These are phyloP conservation scores for Craseonycteris thonglongyai DNA, from an alignment of 2,113 vertebrate genomes.

Conservation along the genomic window DNA sequence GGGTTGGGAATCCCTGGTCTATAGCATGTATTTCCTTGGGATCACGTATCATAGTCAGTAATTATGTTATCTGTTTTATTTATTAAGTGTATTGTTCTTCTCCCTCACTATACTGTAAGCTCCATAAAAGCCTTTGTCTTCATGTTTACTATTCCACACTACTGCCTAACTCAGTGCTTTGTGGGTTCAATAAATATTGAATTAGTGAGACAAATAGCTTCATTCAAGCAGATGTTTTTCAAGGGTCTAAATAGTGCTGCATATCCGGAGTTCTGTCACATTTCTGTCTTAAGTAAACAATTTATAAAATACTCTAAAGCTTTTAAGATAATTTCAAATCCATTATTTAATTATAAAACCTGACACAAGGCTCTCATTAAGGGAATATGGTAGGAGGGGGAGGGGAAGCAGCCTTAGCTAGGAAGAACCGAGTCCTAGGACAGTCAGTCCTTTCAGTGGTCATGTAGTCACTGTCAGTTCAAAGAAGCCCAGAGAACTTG, in stretches of 20 bases:
- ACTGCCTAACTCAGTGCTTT: not conserved
- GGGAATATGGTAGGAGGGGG: not conserved
- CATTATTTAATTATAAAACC: constrained; percentile 46
- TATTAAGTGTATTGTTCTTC: not conserved
- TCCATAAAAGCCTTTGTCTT: not conserved
- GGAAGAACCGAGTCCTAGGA: not conserved
- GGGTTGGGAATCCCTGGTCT: no score
- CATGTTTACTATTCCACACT: not conserved
- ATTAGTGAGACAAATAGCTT: not conserved
- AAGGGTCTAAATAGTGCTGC: not conserved
- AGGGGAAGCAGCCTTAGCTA: not conserved
- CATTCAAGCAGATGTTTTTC: constrained; percentile 33
- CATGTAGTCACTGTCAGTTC: not conserved
- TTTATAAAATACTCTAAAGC: constrained; percentile 37
- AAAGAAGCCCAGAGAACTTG: not conserved
- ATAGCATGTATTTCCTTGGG: not conserved
- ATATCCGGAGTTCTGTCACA: not conserved
- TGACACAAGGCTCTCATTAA: not conserved
- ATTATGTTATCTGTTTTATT: not conserved
- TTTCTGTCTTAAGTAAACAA: constrained; percentile 34
- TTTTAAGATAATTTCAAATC: constrained; percentile 44
- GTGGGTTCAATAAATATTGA: not conserved
- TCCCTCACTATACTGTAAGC: not conserved
- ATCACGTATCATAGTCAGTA: not conserved
- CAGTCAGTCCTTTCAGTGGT: not conserved